Percentiles rank a stretch among this genome's conserved stretches.
Conservation (phyloP, 2,888 invertebrate genomes). For the Hyppa rectilinea region DNA sequence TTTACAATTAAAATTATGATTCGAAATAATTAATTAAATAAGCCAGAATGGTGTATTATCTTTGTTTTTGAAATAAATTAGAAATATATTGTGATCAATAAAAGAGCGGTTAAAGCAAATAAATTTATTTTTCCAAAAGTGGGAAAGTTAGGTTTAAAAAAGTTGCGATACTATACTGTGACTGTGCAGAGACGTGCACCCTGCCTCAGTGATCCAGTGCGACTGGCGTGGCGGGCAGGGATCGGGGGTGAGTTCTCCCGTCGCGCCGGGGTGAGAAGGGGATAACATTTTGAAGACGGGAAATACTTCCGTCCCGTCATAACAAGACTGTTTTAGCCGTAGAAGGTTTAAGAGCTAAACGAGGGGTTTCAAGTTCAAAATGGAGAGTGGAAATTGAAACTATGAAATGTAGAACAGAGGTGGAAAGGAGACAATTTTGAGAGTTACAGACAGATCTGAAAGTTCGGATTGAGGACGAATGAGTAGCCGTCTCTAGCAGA, state of each 20-base stretch:
- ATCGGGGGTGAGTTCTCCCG: neutral
- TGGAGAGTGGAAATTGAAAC: neutral
- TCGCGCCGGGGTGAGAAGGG: no score
- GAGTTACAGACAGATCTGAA: no score
- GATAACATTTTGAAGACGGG: neutral
- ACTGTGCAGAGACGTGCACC: neutral
- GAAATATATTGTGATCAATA: neutral
- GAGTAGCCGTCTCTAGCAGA: no score
- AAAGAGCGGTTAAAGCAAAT: neutral
- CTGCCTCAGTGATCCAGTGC: neutral
- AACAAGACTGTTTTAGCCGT: no score
- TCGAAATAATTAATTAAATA: no score
- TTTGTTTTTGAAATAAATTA: no score
- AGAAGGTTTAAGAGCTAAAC: neutral
- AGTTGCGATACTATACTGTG: neutral
- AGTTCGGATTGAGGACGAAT: no score
- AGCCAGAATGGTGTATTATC: no score
- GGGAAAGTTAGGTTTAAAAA: neutral
- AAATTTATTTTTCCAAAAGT: neutral
- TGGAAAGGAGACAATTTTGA: neutral
- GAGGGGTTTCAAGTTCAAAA: neutral
- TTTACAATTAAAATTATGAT: no score
- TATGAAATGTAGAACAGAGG: neutral
- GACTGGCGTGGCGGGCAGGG: conserved; percentile 4
- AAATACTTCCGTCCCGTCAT: conserved; percentile 5